Evolutionary conservation across 2,113 vertebrate genomes (phyloP).

Genomic region (Sceloporus tristichus): DNA sequence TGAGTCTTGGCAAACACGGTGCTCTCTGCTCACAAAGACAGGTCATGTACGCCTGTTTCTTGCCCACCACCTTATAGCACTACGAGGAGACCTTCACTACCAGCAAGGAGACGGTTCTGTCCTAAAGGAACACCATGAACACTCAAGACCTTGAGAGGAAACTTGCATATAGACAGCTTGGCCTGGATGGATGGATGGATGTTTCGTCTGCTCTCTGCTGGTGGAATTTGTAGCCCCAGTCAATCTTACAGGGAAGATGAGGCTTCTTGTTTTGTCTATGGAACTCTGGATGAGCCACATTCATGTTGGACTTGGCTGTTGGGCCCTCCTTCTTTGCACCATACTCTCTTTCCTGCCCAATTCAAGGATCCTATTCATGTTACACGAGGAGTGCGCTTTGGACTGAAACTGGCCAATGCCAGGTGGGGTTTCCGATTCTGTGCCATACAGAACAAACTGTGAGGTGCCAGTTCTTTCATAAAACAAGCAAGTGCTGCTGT

Average conservation of each 20-base stretch:
- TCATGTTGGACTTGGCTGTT: accelerated
- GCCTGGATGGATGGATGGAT: background rate
- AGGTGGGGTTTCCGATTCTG: background rate
- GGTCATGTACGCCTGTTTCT: conserved; percentile 51
- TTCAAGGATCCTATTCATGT: accelerated
- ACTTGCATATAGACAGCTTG: accelerated
- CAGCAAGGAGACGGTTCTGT: background rate
- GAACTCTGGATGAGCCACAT: background rate
- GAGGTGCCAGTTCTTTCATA: background rate
- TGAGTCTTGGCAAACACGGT: background rate
- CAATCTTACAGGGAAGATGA: background rate
- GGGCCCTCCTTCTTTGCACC: accelerated
- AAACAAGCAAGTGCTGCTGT: background rate
- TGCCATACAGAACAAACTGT: background rate
- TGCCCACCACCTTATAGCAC: background rate
- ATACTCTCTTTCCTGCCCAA: background rate
- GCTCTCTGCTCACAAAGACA: conserved; percentile 36
- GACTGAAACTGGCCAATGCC: background rate
- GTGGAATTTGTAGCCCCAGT: accelerated
- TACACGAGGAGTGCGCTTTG: background rate
- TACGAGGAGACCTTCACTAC: background rate
- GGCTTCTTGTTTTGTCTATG: background rate
- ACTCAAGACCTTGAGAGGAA: background rate
- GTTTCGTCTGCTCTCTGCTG: background rate
- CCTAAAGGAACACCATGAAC: accelerated